phyloP scores from a whole-genome alignment of 2,888 invertebrate species.

The Melipona beecheii region DNA sequence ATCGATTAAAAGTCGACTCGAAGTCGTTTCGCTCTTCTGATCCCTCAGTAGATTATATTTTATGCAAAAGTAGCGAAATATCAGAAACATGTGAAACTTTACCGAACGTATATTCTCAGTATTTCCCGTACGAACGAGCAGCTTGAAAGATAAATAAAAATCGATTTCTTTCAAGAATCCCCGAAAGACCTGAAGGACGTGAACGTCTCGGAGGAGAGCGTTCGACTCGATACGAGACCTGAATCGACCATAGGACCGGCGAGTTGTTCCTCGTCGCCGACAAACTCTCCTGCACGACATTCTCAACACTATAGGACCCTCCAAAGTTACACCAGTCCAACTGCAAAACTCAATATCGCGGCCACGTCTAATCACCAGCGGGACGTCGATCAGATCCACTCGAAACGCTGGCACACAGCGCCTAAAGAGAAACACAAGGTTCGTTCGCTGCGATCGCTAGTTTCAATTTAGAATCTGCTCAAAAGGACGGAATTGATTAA shows the following conservation, averaged over 20 bases:
- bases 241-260: slow-evolving; percentile 72
- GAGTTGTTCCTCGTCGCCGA: slow-evolving; percentile 77
- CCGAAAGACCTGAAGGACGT: slow-evolving; percentile 67
- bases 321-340: slow-evolving; percentile 76
- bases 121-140: neutral
- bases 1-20: neutral
- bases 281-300: slow-evolving; percentile 77
- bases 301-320: slow-evolving; percentile 80
- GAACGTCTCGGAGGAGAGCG: slow-evolving; percentile 66
- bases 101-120: too few relatives aligned
- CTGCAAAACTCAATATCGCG: slow-evolving; percentile 80
- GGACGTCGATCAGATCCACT: slow-evolving; percentile 84
- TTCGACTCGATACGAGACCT: slow-evolving; percentile 74
- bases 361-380: slow-evolving; percentile 80
- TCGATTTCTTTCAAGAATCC: slow-evolving; percentile 57
- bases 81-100: neutral
- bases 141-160: slow-evolving; percentile 1
- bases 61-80: neutral
- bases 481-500: slow-evolving; percentile 10
- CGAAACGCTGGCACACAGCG: slow-evolving; percentile 87
- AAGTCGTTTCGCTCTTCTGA: neutral
- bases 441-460: slow-evolving; percentile 53
- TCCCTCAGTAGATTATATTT: neutral
- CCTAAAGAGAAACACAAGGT: slow-evolving; percentile 87
- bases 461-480: neutral